A percentile compares a stretch with the other conserved stretches of the same genome.
Conservation (phyloP, 2,888 invertebrate genomes). For the Anoplius nigerrimus region DNA sequence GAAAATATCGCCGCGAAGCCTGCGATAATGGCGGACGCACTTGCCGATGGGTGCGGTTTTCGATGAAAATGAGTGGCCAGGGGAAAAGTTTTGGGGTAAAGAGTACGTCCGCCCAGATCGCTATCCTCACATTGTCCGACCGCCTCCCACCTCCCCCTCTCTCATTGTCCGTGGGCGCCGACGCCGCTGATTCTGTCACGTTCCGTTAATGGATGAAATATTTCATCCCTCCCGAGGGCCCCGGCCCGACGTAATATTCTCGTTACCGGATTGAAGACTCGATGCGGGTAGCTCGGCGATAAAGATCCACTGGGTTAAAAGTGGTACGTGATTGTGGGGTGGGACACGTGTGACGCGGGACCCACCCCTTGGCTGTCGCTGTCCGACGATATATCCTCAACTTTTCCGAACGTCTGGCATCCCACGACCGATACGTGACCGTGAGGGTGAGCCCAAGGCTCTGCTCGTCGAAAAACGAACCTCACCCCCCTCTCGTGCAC, state of each 20-base stretch:
- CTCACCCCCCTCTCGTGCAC: no score
- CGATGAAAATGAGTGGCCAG: no score
- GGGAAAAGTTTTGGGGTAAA: no score
- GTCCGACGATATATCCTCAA: conserved; percentile 26
- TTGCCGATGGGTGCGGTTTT: no score
- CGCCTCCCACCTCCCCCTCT: no score
- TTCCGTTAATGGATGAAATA: conserved; percentile 40
- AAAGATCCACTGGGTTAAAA: conserved; percentile 46
- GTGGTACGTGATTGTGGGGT: conserved; percentile 36
- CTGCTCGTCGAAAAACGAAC: no score
- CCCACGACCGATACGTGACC: no score
- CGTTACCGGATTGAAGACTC: conserved; percentile 18
- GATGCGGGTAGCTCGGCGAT: conserved; percentile 52
- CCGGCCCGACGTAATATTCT: conserved; percentile 14
- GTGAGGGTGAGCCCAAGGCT: neutral
- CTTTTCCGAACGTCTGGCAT: conserved; percentile 5
- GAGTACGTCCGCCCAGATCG: no score
- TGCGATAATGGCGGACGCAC: no score
- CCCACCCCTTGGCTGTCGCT: neutral
- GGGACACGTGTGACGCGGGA: conserved; percentile 42
- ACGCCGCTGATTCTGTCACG: conserved; percentile 42
- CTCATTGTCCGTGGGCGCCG: conserved; percentile 12
- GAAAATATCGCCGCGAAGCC: no score
- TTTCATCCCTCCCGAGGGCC: conserved; percentile 22
- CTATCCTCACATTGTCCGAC: no score